Evolutionary conservation across 1,140 invertebrate genomes (phyloP), one percentile per base, ranked within the genome.

Genomic region (Triops cancriformis): DNA sequence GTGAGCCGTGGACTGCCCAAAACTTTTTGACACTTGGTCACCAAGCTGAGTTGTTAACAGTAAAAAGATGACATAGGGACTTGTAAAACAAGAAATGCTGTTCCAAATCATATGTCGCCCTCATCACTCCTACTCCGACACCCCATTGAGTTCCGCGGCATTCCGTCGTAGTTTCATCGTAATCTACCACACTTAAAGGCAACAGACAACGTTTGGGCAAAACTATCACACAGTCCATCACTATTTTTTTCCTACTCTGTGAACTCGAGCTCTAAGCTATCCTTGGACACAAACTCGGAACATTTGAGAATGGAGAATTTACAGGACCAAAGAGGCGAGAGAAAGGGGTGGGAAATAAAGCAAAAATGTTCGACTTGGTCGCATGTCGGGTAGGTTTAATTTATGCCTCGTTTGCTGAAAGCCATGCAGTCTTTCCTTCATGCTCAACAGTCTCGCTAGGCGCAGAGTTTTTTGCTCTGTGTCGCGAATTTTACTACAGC

Each of bases 391-490:
- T 64, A 23, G 23, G 51, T 23, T 64, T 64, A 64, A 64, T 64
- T 64, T 64, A 64, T 64, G 51, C 51, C 51, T 64, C 51, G 51
- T 64, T 64, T 64, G 23, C 51, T 23, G 23, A 64, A 64, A 64
- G 51, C 51, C 51, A 64, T 23, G 51, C 51, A 64, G 51, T 18
- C 51, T 23, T 64, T 64, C 14, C n/a, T 64, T 23, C 51, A 23
- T 23, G 51, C 51, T n/a, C 51, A 64, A 64, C 6, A 64, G 14
- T n/a, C n/a, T 64, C 18, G 4, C 51, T n/a, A 18, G 14, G 51
- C 18, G 14, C 18, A 18, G 51, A 23, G 14, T 64, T n/a, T 64
- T n/a, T 64, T 64, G 43, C 18, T 64, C 23, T 64, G 14, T 64
- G 51, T 3, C 23, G 23, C 18, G 5, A 64, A 64, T 64, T 18